Conservation (phyloP, 2,888 invertebrate species). For the Cotesia congregata region DNA sequence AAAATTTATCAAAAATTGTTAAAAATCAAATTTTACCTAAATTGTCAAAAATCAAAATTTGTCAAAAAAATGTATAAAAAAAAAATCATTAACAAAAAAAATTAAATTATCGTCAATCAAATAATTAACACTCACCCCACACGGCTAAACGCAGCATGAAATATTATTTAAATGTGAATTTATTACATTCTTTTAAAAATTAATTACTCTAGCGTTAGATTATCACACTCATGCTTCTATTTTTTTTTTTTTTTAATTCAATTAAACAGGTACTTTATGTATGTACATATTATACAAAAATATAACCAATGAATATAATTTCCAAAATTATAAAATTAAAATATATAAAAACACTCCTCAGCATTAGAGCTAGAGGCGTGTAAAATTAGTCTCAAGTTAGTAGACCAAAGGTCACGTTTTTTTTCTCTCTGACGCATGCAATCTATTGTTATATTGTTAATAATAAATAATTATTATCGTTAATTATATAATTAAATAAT, state of each 20-base stretch:
- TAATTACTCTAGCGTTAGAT: conserved; percentile 14
- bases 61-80: too few species aligned
- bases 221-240: not conserved
- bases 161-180: conserved; percentile 69
- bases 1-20: too few species aligned
- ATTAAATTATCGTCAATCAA: too few species aligned
- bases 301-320: not conserved
- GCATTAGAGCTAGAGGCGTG: too few species aligned
- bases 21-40: too few species aligned
- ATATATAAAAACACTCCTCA: too few species aligned
- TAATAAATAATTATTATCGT: conserved; percentile 5
- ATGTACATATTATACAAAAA: not conserved
- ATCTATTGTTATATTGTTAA: not conserved
- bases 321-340: too few species aligned
- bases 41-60: too few species aligned
- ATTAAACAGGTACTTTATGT: not conserved
- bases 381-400: not conserved
- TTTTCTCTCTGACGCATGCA: not conserved
- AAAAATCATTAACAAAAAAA: too few species aligned
- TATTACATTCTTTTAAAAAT: conserved; percentile 57
- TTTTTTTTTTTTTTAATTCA: not conserved
- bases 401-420: not conserved
- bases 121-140: conserved; percentile 71
- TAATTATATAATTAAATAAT: not conserved
- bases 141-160: conserved; percentile 74